Evolutionary conservation across 2,797 vertebrate genomes (phyloP).

Genomic region (Pseudochaenichthys georgianus): DNA sequence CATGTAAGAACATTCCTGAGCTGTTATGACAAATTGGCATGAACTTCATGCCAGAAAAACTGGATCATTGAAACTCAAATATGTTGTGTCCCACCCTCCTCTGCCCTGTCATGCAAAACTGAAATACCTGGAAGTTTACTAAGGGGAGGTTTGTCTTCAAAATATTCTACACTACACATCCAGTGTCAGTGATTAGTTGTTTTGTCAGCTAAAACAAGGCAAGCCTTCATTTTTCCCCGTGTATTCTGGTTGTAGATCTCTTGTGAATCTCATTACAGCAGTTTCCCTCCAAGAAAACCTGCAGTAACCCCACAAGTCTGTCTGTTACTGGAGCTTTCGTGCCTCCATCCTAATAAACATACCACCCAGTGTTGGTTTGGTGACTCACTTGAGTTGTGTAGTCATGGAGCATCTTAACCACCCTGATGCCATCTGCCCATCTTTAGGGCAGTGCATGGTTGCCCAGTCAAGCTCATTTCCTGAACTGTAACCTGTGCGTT

Average conservation of each 20-base stretch:
- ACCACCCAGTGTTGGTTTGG: conserved; percentile 26
- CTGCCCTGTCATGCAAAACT: conserved; percentile 12
- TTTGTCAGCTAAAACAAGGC: not conserved
- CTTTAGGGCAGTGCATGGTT: conserved; percentile 22
- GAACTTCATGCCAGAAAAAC: conserved; percentile 5
- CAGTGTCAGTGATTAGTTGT: not conserved
- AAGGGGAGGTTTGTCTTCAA: not conserved
- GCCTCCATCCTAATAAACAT: not conserved
- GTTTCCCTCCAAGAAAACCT: conserved; percentile 4
- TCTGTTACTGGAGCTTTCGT: not conserved
- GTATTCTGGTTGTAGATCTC: conserved; percentile 13
- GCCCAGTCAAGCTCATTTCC: conserved; percentile 1
- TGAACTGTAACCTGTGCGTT: conserved; percentile 13
- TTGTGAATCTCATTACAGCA: not conserved
- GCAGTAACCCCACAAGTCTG: not conserved
- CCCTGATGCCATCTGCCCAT: not conserved
- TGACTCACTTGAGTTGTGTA: conserved; percentile 42
- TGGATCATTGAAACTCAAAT: not conserved
- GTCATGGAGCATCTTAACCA: not conserved
- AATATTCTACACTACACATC: not conserved
- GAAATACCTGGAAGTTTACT: conserved; percentile 19
- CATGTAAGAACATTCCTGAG: conserved; percentile 18
- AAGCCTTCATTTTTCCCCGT: no score
- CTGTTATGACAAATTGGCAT: conserved; percentile 4
- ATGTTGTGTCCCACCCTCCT: not conserved